Evolutionary conservation across 2,888 invertebrate species (phyloP).

Genomic region (Torymus tubicola): DNA sequence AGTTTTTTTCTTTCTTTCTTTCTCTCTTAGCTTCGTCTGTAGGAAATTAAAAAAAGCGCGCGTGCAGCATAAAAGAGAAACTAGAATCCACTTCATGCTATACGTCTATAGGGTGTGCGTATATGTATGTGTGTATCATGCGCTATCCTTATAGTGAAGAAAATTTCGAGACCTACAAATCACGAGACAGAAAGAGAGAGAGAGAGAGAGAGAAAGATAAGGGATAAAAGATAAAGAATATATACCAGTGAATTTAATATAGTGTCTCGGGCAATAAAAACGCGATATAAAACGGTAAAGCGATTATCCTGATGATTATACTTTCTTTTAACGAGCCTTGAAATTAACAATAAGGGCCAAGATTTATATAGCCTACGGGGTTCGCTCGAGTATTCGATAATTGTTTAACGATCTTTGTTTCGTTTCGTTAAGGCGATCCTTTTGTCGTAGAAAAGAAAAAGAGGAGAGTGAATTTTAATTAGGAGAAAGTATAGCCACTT

Average conservation of each 20-base stretch:
- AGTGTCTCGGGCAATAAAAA: neutral
- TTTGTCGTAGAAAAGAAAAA: too few relatives aligned
- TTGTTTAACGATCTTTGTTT: neutral
- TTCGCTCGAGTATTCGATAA: neutral
- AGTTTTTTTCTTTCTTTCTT: too few relatives aligned
- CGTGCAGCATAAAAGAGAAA: neutral
- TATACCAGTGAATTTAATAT: neutral
- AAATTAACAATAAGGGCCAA: neutral
- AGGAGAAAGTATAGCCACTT: too few relatives aligned
- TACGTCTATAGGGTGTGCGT: too few relatives aligned
- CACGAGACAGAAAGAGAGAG: neutral
- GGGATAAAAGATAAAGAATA: neutral
- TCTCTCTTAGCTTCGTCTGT: too few relatives aligned
- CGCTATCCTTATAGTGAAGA: too few relatives aligned
- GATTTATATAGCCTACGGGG: neutral
- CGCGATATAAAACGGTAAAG: neutral
- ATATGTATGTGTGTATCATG: too few relatives aligned
- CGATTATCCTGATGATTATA: slow-evolving; percentile 6
- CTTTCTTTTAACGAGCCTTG: neutral
- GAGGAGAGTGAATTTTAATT: too few relatives aligned
- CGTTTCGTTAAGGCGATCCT: too few relatives aligned
- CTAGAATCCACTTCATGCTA: neutral
- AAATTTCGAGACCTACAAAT: too few relatives aligned
- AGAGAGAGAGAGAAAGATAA: neutral
- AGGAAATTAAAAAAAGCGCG: neutral